Percentiles rank a stretch among this genome's conserved stretches.
These are phyloP conservation scores for Azemiops feae DNA, from an alignment of 2,113 vertebrate species.

Conservation along the genomic window DNA sequence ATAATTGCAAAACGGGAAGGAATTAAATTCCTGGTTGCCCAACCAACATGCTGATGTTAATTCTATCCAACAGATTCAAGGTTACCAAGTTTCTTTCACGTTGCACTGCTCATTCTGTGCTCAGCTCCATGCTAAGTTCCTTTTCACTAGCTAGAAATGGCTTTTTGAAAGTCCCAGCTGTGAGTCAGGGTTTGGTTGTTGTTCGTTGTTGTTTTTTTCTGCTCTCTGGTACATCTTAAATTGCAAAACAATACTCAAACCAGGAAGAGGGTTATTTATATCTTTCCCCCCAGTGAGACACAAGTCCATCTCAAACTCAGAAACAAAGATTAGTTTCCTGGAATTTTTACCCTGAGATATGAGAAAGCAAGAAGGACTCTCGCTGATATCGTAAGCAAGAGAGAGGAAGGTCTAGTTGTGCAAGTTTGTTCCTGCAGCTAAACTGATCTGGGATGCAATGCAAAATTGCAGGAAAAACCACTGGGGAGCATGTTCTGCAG, in stretches of 20 bases:
- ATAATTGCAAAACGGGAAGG: neutral
- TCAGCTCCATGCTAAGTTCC: neutral
- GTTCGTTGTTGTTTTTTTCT: neutral
- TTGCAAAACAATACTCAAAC: constrained; percentile 15
- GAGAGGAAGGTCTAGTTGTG: neutral
- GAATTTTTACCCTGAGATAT: neutral
- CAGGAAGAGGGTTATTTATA: constrained; percentile 18
- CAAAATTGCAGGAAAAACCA: neutral
- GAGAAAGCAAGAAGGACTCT: neutral
- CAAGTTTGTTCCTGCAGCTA: neutral
- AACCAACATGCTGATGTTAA: neutral
- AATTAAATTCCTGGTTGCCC: neutral
- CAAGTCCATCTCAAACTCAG: constrained; percentile 1
- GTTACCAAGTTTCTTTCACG: neutral
- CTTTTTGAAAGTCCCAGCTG: constrained; percentile 13
- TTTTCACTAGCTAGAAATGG: constrained; percentile 7
- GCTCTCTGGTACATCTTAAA: neutral
- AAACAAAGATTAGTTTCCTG: constrained; percentile 8
- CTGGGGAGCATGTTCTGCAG: neutral
- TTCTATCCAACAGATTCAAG: neutral
- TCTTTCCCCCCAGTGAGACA: neutral
- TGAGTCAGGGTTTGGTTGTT: constrained; percentile 10
- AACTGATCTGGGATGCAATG: neutral
- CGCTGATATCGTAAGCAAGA: neutral
- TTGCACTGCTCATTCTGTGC: neutral